Evolutionary conservation across 1,140 invertebrate genomes (phyloP), one percentile per base, ranked within the genome.

Genomic region (Drosophila pseudoobscura): DNA sequence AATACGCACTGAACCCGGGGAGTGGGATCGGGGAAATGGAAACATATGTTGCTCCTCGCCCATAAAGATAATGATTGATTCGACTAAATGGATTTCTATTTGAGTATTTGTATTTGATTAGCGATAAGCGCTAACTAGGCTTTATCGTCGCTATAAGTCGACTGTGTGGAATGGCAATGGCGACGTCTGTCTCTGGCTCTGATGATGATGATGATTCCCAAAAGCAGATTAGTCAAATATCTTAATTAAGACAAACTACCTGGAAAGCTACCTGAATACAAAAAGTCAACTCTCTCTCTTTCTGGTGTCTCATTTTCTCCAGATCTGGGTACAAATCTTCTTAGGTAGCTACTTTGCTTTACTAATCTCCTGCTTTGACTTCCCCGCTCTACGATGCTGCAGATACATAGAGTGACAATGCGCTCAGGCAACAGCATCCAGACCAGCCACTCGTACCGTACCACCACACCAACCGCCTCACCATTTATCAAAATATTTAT

Each of bases 61-160:
- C 75, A 88, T 75, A 78, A 64, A 88, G 82, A 87, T 88, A 88
- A 75, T 87, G 82, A 87, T 87, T 88, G 83, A 87, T 87, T 84
- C 69, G 62, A 56, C 59, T 59, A 52, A 78, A 68, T 53, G 72
- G 68, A 62, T 66, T 74, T 46, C 15, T 55, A 54, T 35, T 56
- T 52, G 45, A 13, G 9, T 82, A 77, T 83, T 72, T 80, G 55
- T 75, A 54, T 84, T 84, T 69, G 80, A 87, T 87, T 55, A 9
- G 46, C 60, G 83, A 87, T 87, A 88, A 82, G 83, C 80, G 43
- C 78, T 87, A 87, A 85, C 80, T 71, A 75, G 78, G 31, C 57
- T 55, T 63, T 54, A 76, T 50, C 56, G 52, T 63, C 70, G 59
- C 11, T 39, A 5, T 13, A 39, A 39, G 35, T 39, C 35, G 35